phyloP scores from a whole-genome alignment of 1,140 invertebrate species.

The Ladona fulva region DNA sequence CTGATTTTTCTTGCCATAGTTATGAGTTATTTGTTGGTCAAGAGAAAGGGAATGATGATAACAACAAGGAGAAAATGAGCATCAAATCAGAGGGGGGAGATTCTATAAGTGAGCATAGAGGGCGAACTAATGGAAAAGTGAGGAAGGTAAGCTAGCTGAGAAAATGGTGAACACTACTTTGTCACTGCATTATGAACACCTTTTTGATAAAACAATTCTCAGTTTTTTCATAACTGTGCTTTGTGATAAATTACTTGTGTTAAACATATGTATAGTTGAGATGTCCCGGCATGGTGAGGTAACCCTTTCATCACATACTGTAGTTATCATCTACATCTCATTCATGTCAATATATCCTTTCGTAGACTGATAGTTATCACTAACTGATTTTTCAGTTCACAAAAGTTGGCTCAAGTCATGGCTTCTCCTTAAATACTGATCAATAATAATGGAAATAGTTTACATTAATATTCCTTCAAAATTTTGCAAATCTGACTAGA shows the following conservation, averaged over 20 bases:
- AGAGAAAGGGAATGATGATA: constrained; percentile 73
- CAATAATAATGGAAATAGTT: too few relatives aligned
- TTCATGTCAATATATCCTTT: too few relatives aligned
- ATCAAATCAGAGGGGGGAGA: constrained; percentile 75
- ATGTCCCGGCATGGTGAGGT: not conserved
- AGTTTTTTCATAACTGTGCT: constrained; percentile 13
- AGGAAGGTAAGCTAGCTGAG: constrained; percentile 87
- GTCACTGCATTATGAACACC: not conserved
- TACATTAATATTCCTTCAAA: too few relatives aligned
- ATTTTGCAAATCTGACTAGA: too few relatives aligned
- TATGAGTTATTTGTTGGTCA: constrained; percentile 83
- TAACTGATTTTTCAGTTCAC: too few relatives aligned
- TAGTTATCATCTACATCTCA: too few relatives aligned
- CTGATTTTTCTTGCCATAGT: constrained; percentile 78
- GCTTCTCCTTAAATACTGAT: too few relatives aligned
- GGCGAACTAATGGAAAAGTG: constrained; percentile 47
- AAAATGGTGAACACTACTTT: constrained; percentile 27
- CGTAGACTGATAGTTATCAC: too few relatives aligned
- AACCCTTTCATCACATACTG: too few relatives aligned
- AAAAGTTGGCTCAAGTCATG: too few relatives aligned
- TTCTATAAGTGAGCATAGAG: constrained; percentile 75
- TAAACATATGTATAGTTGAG: not conserved
- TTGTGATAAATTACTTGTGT: not conserved
- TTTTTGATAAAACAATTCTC: constrained; percentile 10
- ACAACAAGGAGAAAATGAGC: constrained; percentile 83